Percentiles rank a stretch among this genome's conserved stretches.
Evolutionary conservation across 2,888 invertebrate species (phyloP).

Genomic region (Heliconius ismenius): DNA sequence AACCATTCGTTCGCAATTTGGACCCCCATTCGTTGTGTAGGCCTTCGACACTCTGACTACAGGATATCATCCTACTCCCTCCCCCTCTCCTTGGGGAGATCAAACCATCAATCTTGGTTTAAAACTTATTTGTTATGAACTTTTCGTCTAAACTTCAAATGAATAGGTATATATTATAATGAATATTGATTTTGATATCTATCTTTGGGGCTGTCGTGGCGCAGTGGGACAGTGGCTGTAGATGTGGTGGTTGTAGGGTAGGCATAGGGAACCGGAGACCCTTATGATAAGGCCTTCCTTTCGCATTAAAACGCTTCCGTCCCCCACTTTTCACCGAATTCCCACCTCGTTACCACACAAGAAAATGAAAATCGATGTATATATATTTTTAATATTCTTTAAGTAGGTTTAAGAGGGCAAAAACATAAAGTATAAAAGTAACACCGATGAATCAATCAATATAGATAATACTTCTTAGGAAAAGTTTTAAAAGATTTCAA

Average conservation of each 20-base stretch:
- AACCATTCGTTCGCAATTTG: background rate
- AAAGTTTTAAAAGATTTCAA: constrained; percentile 38
- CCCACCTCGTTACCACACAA: background rate
- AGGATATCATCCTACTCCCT: background rate
- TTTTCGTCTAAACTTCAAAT: constrained; percentile 47
- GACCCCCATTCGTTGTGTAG: background rate
- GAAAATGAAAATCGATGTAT: too few species aligned
- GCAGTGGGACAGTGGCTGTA: background rate
- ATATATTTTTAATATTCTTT: background rate
- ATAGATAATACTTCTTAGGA: constrained; percentile 43
- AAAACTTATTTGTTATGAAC: constrained; percentile 60
- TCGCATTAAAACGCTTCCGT: too few species aligned
- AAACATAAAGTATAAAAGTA: constrained; percentile 44
- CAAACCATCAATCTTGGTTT: constrained; percentile 65
- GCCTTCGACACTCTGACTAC: background rate
- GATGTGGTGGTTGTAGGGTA: background rate
- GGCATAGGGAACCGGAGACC: too few species aligned
- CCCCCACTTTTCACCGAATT: too few species aligned
- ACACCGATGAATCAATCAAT: constrained; percentile 50
- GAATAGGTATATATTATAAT: constrained; percentile 53
- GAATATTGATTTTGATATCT: constrained; percentile 53
- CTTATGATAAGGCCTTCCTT: too few species aligned
- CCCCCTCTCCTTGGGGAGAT: constrained; percentile 47
- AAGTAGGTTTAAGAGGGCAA: background rate
- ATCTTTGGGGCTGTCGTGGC: background rate